Base-by-base conservation (phyloP, 2,113 vertebrate genomes). In the Poeciliopsis prolifica region DNA sequence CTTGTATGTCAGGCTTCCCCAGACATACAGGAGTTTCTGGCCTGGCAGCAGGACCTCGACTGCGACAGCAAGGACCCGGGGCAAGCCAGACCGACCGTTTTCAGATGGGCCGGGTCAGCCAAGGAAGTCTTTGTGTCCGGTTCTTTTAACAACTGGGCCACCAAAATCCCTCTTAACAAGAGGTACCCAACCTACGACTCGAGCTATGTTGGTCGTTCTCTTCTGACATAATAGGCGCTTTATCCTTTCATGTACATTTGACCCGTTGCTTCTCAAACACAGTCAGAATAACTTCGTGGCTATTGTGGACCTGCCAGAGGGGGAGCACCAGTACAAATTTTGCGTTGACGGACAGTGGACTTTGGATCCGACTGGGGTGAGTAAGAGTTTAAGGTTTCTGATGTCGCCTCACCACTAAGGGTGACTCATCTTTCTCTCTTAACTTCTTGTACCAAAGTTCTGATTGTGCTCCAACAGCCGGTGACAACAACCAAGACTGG, bases 241-340 rank as follows among this genome's bases (percentile, higher is more conserved):
- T 26, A 5, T 61, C 1, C 42, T 0, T 22, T n/a, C 10, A 1
- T 5, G n/a, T 40, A 40, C 73, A 42, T 26, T 11, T 81, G 65
- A 73, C 64, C 28, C 9, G 0, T 19, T 79, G 4, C 80, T 28
- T 88, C 51, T 88, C 28, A 29, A 65, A 68, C 12, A 5, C 84
- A 99, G 98, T 93, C 96, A 97, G 83, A 98, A 97, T 61, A 99
- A 98, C 92, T 99, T 99, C 74, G 96, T 97, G 76, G 98, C 96
- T 5, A 96, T 99, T 61, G 89, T 99, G 89, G 96, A 99, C 75
- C 94, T 99, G 81, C 98, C 98, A 0, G 98, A 99, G 92, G 98
- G 98, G 61, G 97, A 99, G 82, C 98, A 99, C 92, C 98, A 99
- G 74, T 99, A 99, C 91, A 99, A 99, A 90, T 99, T 97, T 80